Evolutionary conservation across 2,113 vertebrate species (phyloP).

Genomic region (Pterocles orientalis): DNA sequence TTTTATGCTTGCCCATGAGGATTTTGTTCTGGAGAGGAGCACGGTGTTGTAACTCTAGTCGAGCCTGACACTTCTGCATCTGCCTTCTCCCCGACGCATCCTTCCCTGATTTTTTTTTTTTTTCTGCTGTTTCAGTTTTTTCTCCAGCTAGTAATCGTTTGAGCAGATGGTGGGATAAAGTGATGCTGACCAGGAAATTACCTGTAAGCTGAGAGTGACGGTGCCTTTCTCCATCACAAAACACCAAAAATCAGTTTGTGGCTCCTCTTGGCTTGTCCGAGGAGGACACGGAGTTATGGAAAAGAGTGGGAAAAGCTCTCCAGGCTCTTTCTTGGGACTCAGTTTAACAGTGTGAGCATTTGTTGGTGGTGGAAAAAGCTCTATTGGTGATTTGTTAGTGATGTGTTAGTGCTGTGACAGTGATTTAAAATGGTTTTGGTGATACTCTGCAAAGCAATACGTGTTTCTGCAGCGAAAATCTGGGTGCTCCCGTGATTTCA

Average conservation of each 20-base stretch:
- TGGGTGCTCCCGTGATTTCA: rapidly evolving
- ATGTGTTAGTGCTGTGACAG: too few species aligned
- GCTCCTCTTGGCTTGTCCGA: not conserved
- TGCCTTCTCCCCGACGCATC: not conserved
- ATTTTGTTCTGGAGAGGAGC: not conserved
- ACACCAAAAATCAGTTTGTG: not conserved
- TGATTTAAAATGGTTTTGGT: not conserved
- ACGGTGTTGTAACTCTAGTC: not conserved
- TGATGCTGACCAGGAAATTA: conserved; percentile 38
- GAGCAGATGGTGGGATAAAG: conserved; percentile 42
- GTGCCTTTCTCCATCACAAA: not conserved
- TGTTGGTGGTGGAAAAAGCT: not conserved
- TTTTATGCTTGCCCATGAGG: not conserved
- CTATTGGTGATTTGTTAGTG: not conserved
- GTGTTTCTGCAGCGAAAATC: not conserved
- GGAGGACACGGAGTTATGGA: not conserved
- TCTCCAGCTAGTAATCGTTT: not conserved
- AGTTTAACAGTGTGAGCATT: not conserved
- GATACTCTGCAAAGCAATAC: not conserved
- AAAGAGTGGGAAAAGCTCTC: not conserved
- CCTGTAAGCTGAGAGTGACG: not conserved
- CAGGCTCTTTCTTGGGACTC: not conserved
- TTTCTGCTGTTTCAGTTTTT: conserved; percentile 23
- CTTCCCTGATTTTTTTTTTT: not conserved
- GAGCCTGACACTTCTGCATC: not conserved